Conservation (phyloP, 1,140 invertebrate species). For the Neelides sp. region DNA sequence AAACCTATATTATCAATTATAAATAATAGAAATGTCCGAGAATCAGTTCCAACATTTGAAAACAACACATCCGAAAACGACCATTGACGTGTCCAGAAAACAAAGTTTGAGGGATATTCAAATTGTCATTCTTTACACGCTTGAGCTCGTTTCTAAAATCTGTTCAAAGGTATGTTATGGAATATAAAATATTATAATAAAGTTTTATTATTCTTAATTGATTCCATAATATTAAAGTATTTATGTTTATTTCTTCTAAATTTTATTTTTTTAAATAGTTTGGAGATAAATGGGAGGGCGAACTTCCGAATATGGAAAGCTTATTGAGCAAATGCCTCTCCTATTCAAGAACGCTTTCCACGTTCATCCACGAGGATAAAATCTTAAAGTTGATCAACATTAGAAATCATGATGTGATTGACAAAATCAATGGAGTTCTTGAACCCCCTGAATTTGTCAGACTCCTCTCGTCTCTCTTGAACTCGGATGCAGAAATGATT, state of each 20-base stretch:
- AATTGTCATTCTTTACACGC: conserved; percentile 18
- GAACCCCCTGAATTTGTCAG: conserved; percentile 21
- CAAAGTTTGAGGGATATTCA: conserved; percentile 19
- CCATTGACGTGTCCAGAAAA: conserved; percentile 25
- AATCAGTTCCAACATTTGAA: conserved; percentile 7
- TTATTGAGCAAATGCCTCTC: conserved; percentile 21
- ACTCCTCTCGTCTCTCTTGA: conserved; percentile 12
- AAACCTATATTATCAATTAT: background rate
- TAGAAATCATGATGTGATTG: conserved; percentile 28
- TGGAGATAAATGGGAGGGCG: background rate
- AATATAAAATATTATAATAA: background rate
- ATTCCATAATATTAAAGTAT: background rate
- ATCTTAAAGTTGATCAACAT: conserved; percentile 19
- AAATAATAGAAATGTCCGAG: conserved; percentile 2
- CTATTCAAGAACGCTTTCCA: conserved; percentile 16
- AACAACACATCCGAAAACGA: conserved; percentile 15
- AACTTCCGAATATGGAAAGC: conserved; percentile 11
- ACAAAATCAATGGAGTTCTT: conserved; percentile 23
- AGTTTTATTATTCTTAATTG: background rate
- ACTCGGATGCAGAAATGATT: conserved; percentile 10
- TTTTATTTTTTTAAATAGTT: conserved; percentile 16
- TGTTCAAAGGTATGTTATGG: conserved; percentile 17
- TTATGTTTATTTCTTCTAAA: conserved; percentile 1
- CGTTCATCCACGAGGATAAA: conserved; percentile 18
- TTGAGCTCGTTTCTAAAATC: conserved; percentile 24